Evolutionary conservation across 2,113 vertebrate genomes (phyloP).

Genomic region (Atlantisia rogersi): DNA sequence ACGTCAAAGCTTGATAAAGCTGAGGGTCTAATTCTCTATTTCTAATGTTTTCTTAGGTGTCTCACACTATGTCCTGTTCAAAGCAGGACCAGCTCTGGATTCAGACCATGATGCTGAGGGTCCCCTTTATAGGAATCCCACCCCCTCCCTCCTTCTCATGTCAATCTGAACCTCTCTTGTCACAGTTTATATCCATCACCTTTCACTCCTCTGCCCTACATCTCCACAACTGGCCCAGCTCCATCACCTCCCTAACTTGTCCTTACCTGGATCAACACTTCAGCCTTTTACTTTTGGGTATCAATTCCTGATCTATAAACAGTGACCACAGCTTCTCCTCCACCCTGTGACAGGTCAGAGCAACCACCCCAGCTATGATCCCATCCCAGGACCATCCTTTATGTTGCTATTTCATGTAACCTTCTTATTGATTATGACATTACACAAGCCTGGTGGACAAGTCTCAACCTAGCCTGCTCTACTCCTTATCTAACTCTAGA

Average conservation of each 20-base stretch:
- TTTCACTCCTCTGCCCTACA: neutral
- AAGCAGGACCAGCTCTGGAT: neutral
- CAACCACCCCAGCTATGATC: neutral
- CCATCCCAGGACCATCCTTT: neutral
- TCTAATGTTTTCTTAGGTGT: neutral
- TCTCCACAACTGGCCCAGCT: neutral
- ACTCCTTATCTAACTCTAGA: neutral
- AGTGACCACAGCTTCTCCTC: neutral
- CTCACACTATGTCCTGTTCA: neutral
- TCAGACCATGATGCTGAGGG: neutral
- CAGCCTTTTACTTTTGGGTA: neutral
- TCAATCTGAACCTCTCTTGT: neutral
- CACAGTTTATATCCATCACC: neutral
- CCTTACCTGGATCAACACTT: neutral
- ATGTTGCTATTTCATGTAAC: neutral
- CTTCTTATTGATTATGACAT: neutral
- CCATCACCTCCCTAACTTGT: neutral
- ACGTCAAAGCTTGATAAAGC: neutral
- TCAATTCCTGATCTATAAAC: fast-evolving
- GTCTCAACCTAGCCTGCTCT: neutral
- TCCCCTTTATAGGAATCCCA: neutral
- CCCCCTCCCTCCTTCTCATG: neutral
- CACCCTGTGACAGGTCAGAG: neutral
- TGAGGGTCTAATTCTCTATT: neutral
- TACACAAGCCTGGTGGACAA: neutral